These are phyloP conservation scores for Hypothenemus hampei DNA, from an alignment of 1,140 invertebrate species.

Conservation along the genomic window DNA sequence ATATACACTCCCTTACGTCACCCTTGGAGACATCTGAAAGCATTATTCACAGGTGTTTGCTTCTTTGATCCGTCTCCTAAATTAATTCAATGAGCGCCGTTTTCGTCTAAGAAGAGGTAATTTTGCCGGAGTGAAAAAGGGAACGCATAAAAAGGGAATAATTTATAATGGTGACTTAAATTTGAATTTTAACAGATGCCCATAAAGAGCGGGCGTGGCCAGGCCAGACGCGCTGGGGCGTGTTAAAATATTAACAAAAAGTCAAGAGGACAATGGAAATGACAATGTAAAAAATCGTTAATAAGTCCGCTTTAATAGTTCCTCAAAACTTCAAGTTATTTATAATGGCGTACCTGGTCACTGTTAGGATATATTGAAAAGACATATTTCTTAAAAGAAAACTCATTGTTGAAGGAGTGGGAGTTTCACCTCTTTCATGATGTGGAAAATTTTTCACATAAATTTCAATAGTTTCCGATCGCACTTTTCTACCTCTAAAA, in stretches of 20 bases:
- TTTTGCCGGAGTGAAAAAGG: slow-evolving; percentile 21
- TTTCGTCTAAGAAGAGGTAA: slow-evolving; percentile 21
- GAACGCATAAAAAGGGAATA: slow-evolving; percentile 24
- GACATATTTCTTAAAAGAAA: too few relatives aligned
- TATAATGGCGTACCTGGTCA: too few relatives aligned
- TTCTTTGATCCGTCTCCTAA: slow-evolving; percentile 23
- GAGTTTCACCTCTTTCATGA: too few relatives aligned
- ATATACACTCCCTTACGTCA: too few relatives aligned
- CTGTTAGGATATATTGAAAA: too few relatives aligned
- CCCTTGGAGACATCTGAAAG: slow-evolving; percentile 17
- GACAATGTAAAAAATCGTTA: slow-evolving; percentile 17
- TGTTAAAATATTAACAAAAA: slow-evolving; percentile 26
- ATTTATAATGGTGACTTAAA: slow-evolving; percentile 28
- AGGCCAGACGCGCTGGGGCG: slow-evolving; percentile 1
- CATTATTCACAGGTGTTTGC: slow-evolving; percentile 27
- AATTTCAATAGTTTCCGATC: too few relatives aligned
- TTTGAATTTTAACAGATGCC: slow-evolving; percentile 26
- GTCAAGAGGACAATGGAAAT: slow-evolving; percentile 12
- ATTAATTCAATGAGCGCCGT: slow-evolving; percentile 26
- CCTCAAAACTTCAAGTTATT: too few relatives aligned
- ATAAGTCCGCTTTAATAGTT: too few relatives aligned
- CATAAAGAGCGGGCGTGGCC: slow-evolving; percentile 13
- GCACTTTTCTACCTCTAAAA: too few relatives aligned
- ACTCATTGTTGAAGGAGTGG: too few relatives aligned
- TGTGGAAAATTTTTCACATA: too few relatives aligned